Base-by-base conservation (phyloP, 2,113 vertebrate species). In the Malurus cyaneus region DNA sequence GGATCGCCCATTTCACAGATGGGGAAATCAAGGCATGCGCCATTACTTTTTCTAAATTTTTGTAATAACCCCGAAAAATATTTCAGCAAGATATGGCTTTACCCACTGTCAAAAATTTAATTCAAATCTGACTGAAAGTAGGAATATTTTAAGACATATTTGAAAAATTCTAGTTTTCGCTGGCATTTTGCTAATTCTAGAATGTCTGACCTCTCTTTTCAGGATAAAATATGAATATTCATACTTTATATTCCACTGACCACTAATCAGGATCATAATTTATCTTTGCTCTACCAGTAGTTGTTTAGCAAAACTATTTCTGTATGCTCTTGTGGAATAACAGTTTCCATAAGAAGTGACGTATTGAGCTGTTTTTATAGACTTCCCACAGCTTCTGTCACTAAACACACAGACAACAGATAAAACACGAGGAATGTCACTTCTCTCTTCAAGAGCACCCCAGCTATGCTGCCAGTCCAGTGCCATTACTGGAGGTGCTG, bases 351-450 rank as follows among this genome's bases (percentile, higher is more conserved):
- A 90, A 91, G 64, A 88, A 93, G 67, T 88, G 88, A 93, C 18
- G 14, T 92, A 80, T 88, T 90, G 72, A 94, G 88, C 86, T 92
- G 79, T 89, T 95, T 89, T 80, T 86, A 34, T 71, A 80, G 86
- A 64, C 93, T 90, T 94, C 90, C 87, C 90, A 88, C 82, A 86
- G 86, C 57, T 88, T 90, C 88, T 95, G 85, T 93, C 74, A 83
- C 64, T 70, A 80, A 94, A 92, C 69, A 73, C 61, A 32, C 49
- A 91, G 61, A 76, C 80, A 92, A 80, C 64, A 78, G 94, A 87
- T 92, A 92, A 62, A 71, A 52, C 88, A 69, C 10, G 36, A 79
- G 69, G n/a, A 67, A 86, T 92, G 86, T 76, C 59, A 47, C 67
- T 59, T 72, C 54, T 39, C 57, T 65, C 47, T 87, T 79, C 18